Evolutionary conservation across 2,888 invertebrate genomes (phyloP), one percentile per base, ranked within the genome.

Genomic region (Sacculina carcini): DNA sequence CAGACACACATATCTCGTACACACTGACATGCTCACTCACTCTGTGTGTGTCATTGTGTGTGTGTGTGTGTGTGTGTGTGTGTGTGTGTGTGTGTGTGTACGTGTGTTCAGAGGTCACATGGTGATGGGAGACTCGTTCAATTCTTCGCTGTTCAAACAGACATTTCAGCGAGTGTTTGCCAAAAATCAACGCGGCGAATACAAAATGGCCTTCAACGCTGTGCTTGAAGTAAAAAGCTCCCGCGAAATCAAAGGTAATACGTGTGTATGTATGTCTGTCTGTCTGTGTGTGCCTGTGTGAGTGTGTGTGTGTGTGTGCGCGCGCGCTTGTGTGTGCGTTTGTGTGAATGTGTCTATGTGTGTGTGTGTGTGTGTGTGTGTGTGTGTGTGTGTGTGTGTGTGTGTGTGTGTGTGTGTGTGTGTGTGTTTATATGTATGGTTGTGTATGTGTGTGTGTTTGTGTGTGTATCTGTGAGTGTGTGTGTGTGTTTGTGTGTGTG

Each of bases 71-170:
- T n/a, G n/a, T n/a, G n/a, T n/a, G n/a, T n/a, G n/a, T n/a, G n/a
- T n/a, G 24, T 21, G 3, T 48, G n/a, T 10, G 12, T 47, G 12
- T 12, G 5, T 24, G 39, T 21, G 16, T 19, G n/a, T 19, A 26
- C 24, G 24, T 57, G 56, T 54, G 70, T 72, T 34, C 65, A 82
- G 92, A 23, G 98, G 98, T 1, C 90, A 96, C 62, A 92, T 98
- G 84, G 89, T 99, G 23, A 92, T 99, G 90, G 96, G 92, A 5
- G 98, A 99, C 65, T 92, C 94, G 0, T 99, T 99, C 68, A 90
- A 94, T 66, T 96, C 98, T 0, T 87, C 94, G 1, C 72, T 99
- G 9, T 99, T 99, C 70, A 96, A 96, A 67, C 96, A 98, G 69
- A 94, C 96, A 59, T 99, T 94, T 75, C 94, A 94, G 67, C 74